Evolutionary conservation across 2,888 invertebrate genomes (phyloP), one percentile per base, ranked within the genome.

Genomic region (Iselma pallidipennis): DNA sequence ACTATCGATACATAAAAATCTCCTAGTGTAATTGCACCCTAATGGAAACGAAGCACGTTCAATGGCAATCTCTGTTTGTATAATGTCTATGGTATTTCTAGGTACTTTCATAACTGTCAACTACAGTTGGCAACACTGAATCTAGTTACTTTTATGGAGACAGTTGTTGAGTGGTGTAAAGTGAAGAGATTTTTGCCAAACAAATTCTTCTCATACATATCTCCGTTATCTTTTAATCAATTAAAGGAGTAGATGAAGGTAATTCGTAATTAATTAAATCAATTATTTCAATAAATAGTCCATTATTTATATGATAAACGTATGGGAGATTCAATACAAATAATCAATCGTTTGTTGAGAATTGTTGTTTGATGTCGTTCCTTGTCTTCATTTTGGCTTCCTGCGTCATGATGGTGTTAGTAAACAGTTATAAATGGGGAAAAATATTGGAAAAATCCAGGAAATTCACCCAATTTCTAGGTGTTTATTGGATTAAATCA

Each of bases 201-300:
- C 59, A 66, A 72, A 69, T 74, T 75, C 74, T 75, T 76, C 21
- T 10, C 74, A 75, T 76, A 77, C 74, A 77, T 78, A 78, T 78
- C 76, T 73, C 61, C 73, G 71, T 70, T 73, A 75, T 75, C 73
- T 74, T n/a, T 71, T 70, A 72, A 72, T 68, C 72, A 76, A 75
- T 73, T 74, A 69, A n/a, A 76, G 79, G 74, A 78, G 79, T 80
- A 80, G 80, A 80, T 80, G 80, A 80, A 80, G 80, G 80, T 80
- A 76, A 75, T 19, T 61, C 49, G 12, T 29, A 57, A 16, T 26
- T 23, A 28, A 29, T 26, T 51, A 28, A 10, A 9, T 14, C 4
- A 12, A 45, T 7, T 4, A 21, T 7, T 10, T 21, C n/a, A 19
- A 37, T 9, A 9, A 29, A n/a, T 12, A 14, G 16, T 16, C 19